phyloP scores from a whole-genome alignment of 2,888 invertebrate species.

The Auanema sp. region DNA sequence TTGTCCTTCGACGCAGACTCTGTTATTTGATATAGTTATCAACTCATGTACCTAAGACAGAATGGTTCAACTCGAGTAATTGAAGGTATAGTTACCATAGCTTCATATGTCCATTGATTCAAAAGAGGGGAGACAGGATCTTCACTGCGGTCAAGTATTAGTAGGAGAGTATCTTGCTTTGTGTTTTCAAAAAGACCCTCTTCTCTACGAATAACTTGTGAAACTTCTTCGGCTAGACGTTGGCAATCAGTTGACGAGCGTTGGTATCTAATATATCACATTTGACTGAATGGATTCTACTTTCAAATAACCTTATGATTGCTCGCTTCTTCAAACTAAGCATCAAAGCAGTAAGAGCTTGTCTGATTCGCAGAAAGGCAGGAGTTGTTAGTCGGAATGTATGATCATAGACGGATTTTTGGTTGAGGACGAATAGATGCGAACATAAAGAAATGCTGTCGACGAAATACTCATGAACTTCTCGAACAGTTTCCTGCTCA shows the following conservation, averaged over 20 bases:
- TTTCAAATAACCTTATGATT: slow-evolving; percentile 64
- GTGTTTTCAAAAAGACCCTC: slow-evolving; percentile 53
- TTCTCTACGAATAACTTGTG: slow-evolving; percentile 52
- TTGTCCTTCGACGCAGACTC: slow-evolving; percentile 88
- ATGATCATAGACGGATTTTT: slow-evolving; percentile 27
- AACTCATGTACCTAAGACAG: slow-evolving; percentile 79
- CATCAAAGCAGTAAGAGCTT: slow-evolving; percentile 82
- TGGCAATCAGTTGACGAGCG: slow-evolving; percentile 45
- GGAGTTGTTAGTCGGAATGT: slow-evolving; percentile 66
- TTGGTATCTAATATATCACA: slow-evolving; percentile 42
- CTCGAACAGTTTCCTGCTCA: slow-evolving; percentile 87
- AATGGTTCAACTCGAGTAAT: not conserved
- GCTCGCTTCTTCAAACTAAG: slow-evolving; percentile 89
- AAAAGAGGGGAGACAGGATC: slow-evolving; percentile 94
- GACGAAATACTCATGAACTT: slow-evolving; percentile 85
- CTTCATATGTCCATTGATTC: slow-evolving; percentile 99
- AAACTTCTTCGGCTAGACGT: slow-evolving; percentile 50
- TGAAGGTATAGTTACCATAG: slow-evolving; percentile 73
- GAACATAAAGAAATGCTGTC: slow-evolving; percentile 69
- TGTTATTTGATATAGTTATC: slow-evolving; percentile 86
- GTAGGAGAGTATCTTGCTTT: slow-evolving; percentile 71
- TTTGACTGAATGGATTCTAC: not conserved
- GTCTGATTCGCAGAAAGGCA: slow-evolving; percentile 78
- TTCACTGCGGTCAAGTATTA: slow-evolving; percentile 88
- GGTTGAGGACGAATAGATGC: slow-evolving; percentile 32